Percentiles rank a stretch among this genome's conserved stretches.
Evolutionary conservation across 2,113 vertebrate species (phyloP).

Genomic region (Cynocephalus volans): DNA sequence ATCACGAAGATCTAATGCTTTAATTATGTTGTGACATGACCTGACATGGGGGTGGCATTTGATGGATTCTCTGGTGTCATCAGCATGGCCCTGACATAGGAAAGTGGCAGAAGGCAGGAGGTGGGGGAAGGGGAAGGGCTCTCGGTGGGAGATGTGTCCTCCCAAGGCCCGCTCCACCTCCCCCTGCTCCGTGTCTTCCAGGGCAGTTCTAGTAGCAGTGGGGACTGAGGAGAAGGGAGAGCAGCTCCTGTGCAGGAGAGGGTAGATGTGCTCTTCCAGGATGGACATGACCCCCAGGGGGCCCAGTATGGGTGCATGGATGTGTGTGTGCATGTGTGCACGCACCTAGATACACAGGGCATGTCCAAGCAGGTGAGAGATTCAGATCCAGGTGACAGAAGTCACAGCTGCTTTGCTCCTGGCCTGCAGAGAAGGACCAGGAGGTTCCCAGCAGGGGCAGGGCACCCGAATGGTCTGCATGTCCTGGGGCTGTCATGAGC

Average conservation of each 20-base stretch:
- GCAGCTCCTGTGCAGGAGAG: background rate
- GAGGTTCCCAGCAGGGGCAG: background rate
- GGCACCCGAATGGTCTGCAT: background rate
- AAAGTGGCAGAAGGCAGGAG: conserved; percentile 79
- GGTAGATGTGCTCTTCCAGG: background rate
- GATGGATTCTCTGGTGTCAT: conserved; percentile 88
- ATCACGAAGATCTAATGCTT: conserved; percentile 90
- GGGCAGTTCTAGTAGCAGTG: background rate
- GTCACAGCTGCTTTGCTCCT: background rate
- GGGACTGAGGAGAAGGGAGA: background rate
- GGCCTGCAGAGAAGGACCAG: background rate
- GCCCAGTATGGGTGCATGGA: no score
- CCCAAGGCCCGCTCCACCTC: conserved; percentile 22
- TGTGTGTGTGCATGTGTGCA: background rate
- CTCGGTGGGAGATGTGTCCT: conserved; percentile 73
- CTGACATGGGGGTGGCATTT: conserved; percentile 89
- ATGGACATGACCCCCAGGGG: background rate
- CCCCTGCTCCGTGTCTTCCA: background rate
- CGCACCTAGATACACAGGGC: background rate
- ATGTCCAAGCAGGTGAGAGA: background rate
- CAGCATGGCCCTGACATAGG: conserved; percentile 86
- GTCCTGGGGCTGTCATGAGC: background rate
- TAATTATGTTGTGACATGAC: conserved; percentile 93
- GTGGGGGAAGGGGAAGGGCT: conserved; percentile 63
- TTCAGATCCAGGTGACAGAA: background rate